Percentiles rank a stretch among this genome's conserved stretches.
Evolutionary conservation across 1,140 invertebrate genomes (phyloP).

Genomic region (Orius insidiosus): DNA sequence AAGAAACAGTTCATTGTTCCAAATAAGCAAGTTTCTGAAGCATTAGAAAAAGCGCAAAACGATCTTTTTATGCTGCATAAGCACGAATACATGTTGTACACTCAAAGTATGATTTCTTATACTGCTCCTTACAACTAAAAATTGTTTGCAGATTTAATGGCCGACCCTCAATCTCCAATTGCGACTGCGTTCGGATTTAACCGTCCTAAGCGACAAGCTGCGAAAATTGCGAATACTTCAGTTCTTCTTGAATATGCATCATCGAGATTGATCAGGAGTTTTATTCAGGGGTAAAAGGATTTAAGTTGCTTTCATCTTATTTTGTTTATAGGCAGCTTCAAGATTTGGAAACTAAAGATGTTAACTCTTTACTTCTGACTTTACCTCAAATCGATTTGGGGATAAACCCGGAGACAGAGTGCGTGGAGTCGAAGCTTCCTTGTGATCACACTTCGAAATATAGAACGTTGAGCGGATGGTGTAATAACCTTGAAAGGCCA

Average conservation of each 20-base stretch:
- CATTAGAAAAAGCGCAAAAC: constrained; percentile 15
- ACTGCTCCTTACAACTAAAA: too few relatives aligned
- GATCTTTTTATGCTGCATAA: constrained; percentile 18
- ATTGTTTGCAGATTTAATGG: constrained; percentile 24
- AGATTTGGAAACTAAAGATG: constrained; percentile 25
- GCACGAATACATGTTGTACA: constrained; percentile 18
- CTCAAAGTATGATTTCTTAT: constrained; percentile 16
- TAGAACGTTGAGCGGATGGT: constrained; percentile 68
- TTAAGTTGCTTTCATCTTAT: constrained; percentile 1
- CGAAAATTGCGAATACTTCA: constrained; percentile 33
- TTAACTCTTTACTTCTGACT: constrained; percentile 28
- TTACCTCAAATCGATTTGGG: constrained; percentile 28
- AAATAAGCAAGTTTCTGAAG: constrained; percentile 13
- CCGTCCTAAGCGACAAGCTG: constrained; percentile 32
- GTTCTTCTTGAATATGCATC: constrained; percentile 34
- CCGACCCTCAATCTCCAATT: constrained; percentile 30
- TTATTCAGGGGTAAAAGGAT: constrained; percentile 24
- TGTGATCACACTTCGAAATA: constrained; percentile 71
- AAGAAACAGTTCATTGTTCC: constrained; percentile 25
- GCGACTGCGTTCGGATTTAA: constrained; percentile 31
- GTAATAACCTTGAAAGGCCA: constrained; percentile 79
- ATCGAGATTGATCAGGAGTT: constrained; percentile 27
- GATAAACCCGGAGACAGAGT: constrained; percentile 22
- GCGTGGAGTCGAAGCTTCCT: constrained; percentile 25
- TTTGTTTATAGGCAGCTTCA: constrained; percentile 24